Evolutionary conservation across 2,888 invertebrate species (phyloP).

Genomic region (Zaprionus bogoriensis): DNA sequence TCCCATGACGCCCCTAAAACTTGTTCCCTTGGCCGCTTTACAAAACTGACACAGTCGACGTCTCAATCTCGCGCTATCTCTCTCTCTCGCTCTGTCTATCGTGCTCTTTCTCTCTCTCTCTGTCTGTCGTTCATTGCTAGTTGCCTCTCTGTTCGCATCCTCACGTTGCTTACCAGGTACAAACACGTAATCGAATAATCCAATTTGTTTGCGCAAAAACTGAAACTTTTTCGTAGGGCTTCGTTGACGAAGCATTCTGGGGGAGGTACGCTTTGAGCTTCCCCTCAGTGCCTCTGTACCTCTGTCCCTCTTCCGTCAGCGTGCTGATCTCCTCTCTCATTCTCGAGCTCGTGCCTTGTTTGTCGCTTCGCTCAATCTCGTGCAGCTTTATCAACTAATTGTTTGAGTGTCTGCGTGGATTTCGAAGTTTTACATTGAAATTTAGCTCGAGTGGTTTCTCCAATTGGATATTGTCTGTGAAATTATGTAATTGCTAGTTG

Average conservation of each 20-base stretch:
- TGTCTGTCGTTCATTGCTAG: background rate
- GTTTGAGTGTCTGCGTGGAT: constrained; percentile 54
- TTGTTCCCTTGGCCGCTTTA: constrained; percentile 65
- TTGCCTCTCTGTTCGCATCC: constrained; percentile 2
- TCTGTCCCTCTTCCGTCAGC: background rate
- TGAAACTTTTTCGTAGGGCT: constrained; percentile 71
- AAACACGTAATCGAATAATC: constrained; percentile 77
- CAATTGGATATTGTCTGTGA: constrained; percentile 36
- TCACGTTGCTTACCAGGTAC: constrained; percentile 39
- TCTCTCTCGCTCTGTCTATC: background rate
- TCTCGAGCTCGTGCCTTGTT: background rate
- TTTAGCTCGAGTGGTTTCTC: constrained; percentile 35
- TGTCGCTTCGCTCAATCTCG: constrained; percentile 2
- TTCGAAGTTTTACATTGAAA: constrained; percentile 40
- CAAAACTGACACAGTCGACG: constrained; percentile 33
- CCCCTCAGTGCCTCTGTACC: constrained; percentile 1
- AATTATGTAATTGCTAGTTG: constrained; percentile 56
- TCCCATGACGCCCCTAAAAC: constrained; percentile 46
- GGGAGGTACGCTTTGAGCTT: background rate
- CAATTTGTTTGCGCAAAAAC: constrained; percentile 76
- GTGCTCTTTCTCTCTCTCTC: background rate
- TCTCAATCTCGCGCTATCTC: constrained; percentile 12
- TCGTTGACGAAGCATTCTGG: constrained; percentile 51
- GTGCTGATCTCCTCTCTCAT: background rate
- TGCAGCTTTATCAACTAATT: constrained; percentile 47